Evolutionary conservation across 2,888 invertebrate species (phyloP).

Genomic region (Trissolcus brochymenae): DNA sequence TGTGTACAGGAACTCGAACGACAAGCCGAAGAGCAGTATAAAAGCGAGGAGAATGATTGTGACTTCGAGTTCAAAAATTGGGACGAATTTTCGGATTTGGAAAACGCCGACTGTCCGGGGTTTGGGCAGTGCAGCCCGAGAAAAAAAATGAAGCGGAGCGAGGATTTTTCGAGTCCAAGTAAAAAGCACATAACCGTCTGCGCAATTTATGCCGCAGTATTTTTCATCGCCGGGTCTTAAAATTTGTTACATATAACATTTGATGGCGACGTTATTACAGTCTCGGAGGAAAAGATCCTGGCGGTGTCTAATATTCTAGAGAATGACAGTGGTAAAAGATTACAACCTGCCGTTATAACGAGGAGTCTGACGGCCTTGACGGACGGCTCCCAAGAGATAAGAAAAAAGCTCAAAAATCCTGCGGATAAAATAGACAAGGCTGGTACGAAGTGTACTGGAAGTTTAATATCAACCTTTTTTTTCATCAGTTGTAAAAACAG

Average conservation of each 20-base stretch:
- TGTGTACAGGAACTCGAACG: conserved; percentile 69
- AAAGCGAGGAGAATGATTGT: conserved; percentile 58
- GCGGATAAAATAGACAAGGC: conserved; percentile 25
- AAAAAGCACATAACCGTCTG: not conserved
- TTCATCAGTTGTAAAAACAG: too few relatives aligned
- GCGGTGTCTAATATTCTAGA: conserved; percentile 29
- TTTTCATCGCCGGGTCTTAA: too few relatives aligned
- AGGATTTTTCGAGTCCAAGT: conserved; percentile 8
- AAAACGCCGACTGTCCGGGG: conserved; percentile 19
- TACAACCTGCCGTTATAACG: conserved; percentile 26
- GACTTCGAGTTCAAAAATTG: conserved; percentile 24
- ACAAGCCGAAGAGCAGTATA: conserved; percentile 72
- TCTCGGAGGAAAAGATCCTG: conserved; percentile 20
- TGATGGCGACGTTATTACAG: conserved; percentile 11
- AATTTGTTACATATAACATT: not conserved
- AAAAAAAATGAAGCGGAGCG: conserved; percentile 20
- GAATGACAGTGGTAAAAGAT: conserved; percentile 18
- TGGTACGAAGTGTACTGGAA: conserved; percentile 27
- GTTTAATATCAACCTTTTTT: not conserved
- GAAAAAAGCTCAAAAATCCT: conserved; percentile 22
- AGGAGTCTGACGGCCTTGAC: conserved; percentile 29
- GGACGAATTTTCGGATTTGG: conserved; percentile 1
- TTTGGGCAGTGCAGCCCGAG: conserved; percentile 37
- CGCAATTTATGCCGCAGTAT: too few relatives aligned
- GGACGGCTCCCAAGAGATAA: conserved; percentile 17